Evolutionary conservation across 2,797 vertebrate genomes (phyloP).

Genomic region (Sciurus vulgaris): DNA sequence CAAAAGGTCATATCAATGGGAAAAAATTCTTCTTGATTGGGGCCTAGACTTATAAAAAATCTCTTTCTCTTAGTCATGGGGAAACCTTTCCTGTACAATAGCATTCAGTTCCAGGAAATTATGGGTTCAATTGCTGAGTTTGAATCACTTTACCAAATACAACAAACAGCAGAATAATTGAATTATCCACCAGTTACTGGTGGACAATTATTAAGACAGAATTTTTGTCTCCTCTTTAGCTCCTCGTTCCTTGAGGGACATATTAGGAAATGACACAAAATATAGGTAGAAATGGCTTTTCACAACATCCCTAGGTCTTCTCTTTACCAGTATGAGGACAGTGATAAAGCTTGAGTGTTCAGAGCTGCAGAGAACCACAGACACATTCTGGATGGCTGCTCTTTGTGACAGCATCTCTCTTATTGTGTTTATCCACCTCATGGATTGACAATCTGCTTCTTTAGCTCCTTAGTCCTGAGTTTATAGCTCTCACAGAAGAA

Average conservation of each 20-base stretch:
- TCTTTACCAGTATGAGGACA: neutral
- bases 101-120: neutral
- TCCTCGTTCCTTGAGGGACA: neutral
- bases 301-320: neutral
- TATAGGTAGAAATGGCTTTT: neutral
- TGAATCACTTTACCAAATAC: conserved; percentile 12
- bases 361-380: neutral
- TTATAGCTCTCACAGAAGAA: neutral
- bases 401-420: neutral
- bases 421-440: neutral
- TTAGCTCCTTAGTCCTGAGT: neutral
- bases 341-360: too few species aligned
- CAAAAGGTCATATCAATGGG: conserved; percentile 10
- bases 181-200: neutral
- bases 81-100: neutral
- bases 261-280: neutral
- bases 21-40: conserved; percentile 18
- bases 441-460: neutral
- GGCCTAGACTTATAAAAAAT: neutral
- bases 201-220: neutral
- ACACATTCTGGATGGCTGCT: neutral
- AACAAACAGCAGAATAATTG: neutral
- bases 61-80: neutral
- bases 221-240: neutral
- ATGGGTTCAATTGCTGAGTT: neutral